These are phyloP conservation scores for Fulmarus glacialis DNA, from an alignment of 2,113 vertebrate genomes.

Conservation along the genomic window DNA sequence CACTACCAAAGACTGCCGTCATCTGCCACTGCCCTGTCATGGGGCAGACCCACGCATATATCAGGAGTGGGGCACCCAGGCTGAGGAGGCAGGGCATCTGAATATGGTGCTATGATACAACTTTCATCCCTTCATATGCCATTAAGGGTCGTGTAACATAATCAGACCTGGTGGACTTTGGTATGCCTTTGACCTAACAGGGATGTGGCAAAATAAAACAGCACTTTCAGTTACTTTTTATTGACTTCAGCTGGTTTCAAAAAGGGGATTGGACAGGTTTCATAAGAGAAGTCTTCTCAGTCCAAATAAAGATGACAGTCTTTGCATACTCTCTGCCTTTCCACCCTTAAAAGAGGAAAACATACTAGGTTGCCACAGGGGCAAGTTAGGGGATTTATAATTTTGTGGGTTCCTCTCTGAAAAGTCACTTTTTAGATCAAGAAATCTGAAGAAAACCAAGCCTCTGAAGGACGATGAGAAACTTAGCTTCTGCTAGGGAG, in stretches of 20 bases:
- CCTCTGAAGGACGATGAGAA: neutral
- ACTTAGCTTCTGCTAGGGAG: neutral
- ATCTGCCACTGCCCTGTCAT: neutral
- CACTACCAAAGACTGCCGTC: neutral
- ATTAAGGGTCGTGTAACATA: neutral
- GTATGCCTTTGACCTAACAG: neutral
- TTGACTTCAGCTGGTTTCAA: neutral
- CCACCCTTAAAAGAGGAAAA: neutral
- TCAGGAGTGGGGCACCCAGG: neutral
- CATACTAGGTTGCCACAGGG: neutral
- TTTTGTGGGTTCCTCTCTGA: neutral
- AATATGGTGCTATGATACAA: too few relatives aligned
- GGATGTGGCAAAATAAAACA: neutral
- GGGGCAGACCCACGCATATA: accelerated
- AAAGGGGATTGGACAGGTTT: neutral
- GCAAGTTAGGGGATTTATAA: neutral
- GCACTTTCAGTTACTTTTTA: neutral
- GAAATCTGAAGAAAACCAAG: neutral
- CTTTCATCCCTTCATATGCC: neutral
- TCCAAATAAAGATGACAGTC: neutral
- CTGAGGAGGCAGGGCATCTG: neutral
- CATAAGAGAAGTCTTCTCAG: neutral
- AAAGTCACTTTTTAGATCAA: neutral
- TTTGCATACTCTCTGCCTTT: neutral
- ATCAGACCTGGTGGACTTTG: neutral